These are phyloP conservation scores for Triplophysa bombifrons DNA, from an alignment of 2,797 vertebrate species.

Conservation along the genomic window DNA sequence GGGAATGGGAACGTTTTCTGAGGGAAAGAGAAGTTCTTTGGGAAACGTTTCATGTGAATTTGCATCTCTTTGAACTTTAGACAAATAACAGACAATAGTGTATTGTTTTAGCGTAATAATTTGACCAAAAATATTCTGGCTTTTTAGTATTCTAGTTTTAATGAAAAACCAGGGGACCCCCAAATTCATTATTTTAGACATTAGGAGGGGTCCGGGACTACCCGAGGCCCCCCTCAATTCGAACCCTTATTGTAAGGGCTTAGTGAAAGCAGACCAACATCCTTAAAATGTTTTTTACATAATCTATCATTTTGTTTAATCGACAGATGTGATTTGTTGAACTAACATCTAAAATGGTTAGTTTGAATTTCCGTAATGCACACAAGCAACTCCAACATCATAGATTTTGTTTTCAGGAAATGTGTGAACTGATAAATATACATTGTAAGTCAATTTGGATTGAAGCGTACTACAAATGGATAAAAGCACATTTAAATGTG, in stretches of 20 bases:
- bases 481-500: background rate
- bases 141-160: too few relatives aligned
- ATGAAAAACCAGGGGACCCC: too few relatives aligned
- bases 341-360: background rate
- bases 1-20: too few relatives aligned
- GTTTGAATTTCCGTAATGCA: background rate
- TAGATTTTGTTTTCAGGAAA: background rate
- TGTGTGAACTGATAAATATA: background rate
- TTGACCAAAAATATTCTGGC: too few relatives aligned
- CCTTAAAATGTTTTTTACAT: background rate
- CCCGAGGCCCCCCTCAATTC: too few relatives aligned
- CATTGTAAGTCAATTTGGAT: background rate
- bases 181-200: too few relatives aligned
- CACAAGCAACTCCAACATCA: background rate
- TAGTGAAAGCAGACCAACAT: background rate
- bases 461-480: background rate
- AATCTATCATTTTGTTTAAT: background rate
- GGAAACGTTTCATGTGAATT: too few relatives aligned
- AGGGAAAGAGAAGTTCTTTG: too few relatives aligned
- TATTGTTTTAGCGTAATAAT: too few relatives aligned
- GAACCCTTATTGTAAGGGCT: background rate
- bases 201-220: too few relatives aligned
- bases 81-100: too few relatives aligned
- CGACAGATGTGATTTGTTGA: background rate
- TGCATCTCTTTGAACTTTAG: too few relatives aligned